phyloP scores from a whole-genome alignment of 2,888 invertebrate species.

The Ganaspis brasiliensis region DNA sequence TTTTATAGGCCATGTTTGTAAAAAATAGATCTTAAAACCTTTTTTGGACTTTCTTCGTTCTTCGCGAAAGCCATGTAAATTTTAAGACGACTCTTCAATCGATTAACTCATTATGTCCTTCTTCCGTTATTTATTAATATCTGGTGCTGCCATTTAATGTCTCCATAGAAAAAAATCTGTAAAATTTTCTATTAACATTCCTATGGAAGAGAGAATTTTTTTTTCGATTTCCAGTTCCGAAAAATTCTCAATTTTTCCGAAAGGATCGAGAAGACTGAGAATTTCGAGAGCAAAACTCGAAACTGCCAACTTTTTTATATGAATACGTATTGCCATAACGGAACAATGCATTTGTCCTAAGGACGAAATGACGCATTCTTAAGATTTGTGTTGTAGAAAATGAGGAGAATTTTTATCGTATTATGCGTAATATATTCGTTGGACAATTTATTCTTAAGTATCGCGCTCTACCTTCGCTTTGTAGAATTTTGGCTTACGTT shows the following conservation, averaged over 20 bases:
- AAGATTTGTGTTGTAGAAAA: conserved; percentile 60
- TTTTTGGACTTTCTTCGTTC: background rate
- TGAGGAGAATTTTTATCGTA: conserved; percentile 14
- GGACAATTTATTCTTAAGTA: conserved; percentile 13
- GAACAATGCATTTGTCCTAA: conserved; percentile 68
- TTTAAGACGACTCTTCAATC: conserved; percentile 9
- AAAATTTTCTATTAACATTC: conserved; percentile 4
- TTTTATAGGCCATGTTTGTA: background rate
- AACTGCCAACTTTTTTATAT: conserved; percentile 71
- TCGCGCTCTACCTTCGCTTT: conserved; percentile 61
- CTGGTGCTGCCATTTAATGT: conserved; percentile 21
- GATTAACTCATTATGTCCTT: background rate
- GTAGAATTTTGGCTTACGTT: conserved; percentile 56
- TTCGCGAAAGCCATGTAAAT: conserved; percentile 1
- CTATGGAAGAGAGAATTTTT: conserved; percentile 13
- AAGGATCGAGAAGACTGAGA: conserved; percentile 49
- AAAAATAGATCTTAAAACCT: background rate
- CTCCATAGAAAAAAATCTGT: conserved; percentile 7
- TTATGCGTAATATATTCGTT: conserved; percentile 21
- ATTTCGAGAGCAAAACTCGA: conserved; percentile 57
- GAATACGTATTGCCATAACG: conserved; percentile 73
- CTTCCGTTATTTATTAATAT: conserved; percentile 35
- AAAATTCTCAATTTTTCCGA: conserved; percentile 42
- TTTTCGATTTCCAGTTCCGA: conserved; percentile 32
- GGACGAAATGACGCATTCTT: conserved; percentile 59